Base-by-base conservation (phyloP, 2,888 invertebrate species). In the Yponomeuta plumbellus region DNA sequence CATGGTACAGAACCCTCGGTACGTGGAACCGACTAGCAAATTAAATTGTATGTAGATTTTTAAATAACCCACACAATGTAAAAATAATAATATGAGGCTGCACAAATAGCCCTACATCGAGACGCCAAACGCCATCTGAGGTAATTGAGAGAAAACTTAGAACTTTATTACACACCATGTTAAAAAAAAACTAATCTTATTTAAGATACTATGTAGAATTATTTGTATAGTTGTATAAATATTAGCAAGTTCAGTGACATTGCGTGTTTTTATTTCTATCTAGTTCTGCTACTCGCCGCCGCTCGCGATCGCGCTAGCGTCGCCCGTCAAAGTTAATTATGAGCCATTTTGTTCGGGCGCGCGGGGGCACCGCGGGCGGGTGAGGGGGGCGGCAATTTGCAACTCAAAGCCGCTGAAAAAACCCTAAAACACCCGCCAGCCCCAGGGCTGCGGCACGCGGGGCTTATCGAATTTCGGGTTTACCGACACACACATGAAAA, bases 371-470 rank as follows among this genome's bases (percentile, higher is more conserved):
- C 2, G 22, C n/a, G 58, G 21, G 58, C n/a, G 20, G 58, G 58
- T 75, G 74, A 73, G 68, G 72, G 78, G 77, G 80, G 77, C 75
- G 76, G 80, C 82, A 85, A 90, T 90, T 90, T 90, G 88, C 89
- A 90, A 88, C 83, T 88, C 89, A 90, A 89, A 89, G 87, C 44
- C 44, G 2, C 83, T 86, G 86, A 88, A 88, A 89, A 90, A 89
- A 88, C 85, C 84, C 85, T 85, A 85, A 88, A 88, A 88, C 87
- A 86, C 83, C 86, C 85, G 61, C 40, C 61, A 22, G 56, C 44
- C 44, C 44, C 44, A 52, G 44, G 44, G 44, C 44, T 52, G 44
- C 17, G 44, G 1, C 17, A 17, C 44, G 17, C 44, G 44, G 58
- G 58, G 20, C 10, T 58, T 21, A 58, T 58, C 1, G n/a, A 58